Conservation (phyloP, 2,888 invertebrate genomes). For the Parnassius orleans region DNA sequence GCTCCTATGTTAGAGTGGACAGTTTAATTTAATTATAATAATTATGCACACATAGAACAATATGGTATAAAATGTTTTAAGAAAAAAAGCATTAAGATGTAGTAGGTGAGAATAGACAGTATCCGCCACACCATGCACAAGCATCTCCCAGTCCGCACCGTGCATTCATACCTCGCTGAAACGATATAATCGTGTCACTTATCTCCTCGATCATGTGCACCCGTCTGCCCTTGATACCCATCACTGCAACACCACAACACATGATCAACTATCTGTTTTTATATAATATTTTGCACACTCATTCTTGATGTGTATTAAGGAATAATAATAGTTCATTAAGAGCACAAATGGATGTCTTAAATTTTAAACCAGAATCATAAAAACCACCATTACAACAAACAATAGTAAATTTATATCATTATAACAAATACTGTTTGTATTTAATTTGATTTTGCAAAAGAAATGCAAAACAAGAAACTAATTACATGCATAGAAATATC, state of each 20-base stretch:
- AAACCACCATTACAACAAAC: not conserved
- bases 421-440: no score
- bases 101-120: slow-evolving; percentile 42
- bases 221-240: slow-evolving; percentile 99
- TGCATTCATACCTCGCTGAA: slow-evolving; percentile 96
- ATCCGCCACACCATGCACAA: slow-evolving; percentile 71
- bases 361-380: not conserved
- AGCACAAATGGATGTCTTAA: no score
- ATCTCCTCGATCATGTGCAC: slow-evolving; percentile 99
- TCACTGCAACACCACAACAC: slow-evolving; percentile 88
- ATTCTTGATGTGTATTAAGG: no score
- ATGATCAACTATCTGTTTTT: slow-evolving; percentile 18
- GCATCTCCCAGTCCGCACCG: slow-evolving; percentile 50
- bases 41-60: not conserved
- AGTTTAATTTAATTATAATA: no score
- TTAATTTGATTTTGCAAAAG: slow-evolving; percentile 1
- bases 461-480: slow-evolving; percentile 9
- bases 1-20: not conserved
- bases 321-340: no score
- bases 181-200: slow-evolving; percentile 98
- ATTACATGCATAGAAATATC: slow-evolving; percentile 29
- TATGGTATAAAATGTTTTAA: slow-evolving; percentile 27
- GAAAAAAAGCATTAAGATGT: slow-evolving; percentile 33
- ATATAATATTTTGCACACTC: not conserved
- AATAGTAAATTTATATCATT: not conserved